Percentiles rank a stretch among this genome's conserved stretches.
These are phyloP conservation scores for Synergus umbraculus DNA, from an alignment of 2,888 invertebrate genomes.

Conservation along the genomic window DNA sequence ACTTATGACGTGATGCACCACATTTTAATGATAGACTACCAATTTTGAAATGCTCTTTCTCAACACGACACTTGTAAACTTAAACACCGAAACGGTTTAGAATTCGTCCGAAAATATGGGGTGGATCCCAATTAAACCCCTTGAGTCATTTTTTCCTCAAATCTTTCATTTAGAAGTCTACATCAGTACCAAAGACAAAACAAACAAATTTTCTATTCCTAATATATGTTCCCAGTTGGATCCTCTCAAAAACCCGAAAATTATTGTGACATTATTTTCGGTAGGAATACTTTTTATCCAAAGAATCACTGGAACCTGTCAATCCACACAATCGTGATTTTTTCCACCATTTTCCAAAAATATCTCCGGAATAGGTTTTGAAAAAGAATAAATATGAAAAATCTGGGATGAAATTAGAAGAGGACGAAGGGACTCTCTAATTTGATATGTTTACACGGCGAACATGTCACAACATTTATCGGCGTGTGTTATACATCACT, in stretches of 20 bases:
- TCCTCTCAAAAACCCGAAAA: too few species aligned
- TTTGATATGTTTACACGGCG: conserved; percentile 39
- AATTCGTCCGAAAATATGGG: background rate
- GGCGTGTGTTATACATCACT: conserved; percentile 41
- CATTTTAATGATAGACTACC: background rate
- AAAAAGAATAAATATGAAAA: background rate
- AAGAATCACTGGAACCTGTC: too few species aligned
- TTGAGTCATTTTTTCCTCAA: too few species aligned
- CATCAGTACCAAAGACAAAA: too few species aligned
- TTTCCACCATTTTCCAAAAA: too few species aligned
- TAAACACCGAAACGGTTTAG: background rate
- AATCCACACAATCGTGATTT: too few species aligned
- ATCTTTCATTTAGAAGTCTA: too few species aligned
- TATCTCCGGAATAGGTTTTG: background rate
- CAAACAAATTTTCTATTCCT: too few species aligned
- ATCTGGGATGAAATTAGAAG: conserved; percentile 11
- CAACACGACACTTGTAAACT: background rate
- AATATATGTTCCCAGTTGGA: too few species aligned
- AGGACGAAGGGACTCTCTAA: conserved; percentile 28
- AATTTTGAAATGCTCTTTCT: background rate
- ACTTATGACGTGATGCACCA: background rate
- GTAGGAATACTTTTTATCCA: too few species aligned
- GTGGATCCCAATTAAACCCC: too few species aligned
- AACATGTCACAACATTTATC: conserved; percentile 41
- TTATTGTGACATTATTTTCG: too few species aligned